Base-by-base conservation (phyloP, 2,113 vertebrate species). In the Pithys albifrons region DNA sequence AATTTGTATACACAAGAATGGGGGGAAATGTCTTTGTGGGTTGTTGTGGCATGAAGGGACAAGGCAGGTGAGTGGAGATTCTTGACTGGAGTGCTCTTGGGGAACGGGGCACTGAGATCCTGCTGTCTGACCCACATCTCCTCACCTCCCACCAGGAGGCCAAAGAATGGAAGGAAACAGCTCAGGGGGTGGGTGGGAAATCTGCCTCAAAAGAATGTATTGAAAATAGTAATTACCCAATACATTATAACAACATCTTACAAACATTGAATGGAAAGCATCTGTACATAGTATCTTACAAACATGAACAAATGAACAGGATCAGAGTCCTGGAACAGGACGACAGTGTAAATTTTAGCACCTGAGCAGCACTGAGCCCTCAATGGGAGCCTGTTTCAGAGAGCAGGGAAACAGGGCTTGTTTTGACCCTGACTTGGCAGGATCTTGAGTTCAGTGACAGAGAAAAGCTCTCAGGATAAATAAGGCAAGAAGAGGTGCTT, bases 211-310 rank as follows among this genome's bases (percentile, higher is more conserved):
- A 41, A 46, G 69, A 59, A 57, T 7, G 14, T 13, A 9, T 31
- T 22, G 24, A 28, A 79, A 82, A 23, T 16, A n/a, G 0, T 4
- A 45, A 14, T 55, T 41, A 16, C 33, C 9, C 16, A 37, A 18
- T 14, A 35, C 12, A 1, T 67, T 61, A 29, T 9, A 51, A 4
- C 23, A 52, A 15, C 27, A 35, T 69, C 27, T 75, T 65, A 22
- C 1, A 48, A 67, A 61, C 4, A 2, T 1, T 7, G 10, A 10
- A 1, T 11, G 65, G 18, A 49, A 87, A 25, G 14, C 12, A 6
- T 48, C 13, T 82, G 19, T 37, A 52, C 75, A 45, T 35, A 23
- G 8, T 25, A 1, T 43, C 35, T 87, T 48, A 43, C 3, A 33
- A 85, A 31, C 23, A 4, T 28, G 62, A 45, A n/a, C 31, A 85